phyloP scores from a whole-genome alignment of 2,888 invertebrate species.

The Cerastis rubricosa region DNA sequence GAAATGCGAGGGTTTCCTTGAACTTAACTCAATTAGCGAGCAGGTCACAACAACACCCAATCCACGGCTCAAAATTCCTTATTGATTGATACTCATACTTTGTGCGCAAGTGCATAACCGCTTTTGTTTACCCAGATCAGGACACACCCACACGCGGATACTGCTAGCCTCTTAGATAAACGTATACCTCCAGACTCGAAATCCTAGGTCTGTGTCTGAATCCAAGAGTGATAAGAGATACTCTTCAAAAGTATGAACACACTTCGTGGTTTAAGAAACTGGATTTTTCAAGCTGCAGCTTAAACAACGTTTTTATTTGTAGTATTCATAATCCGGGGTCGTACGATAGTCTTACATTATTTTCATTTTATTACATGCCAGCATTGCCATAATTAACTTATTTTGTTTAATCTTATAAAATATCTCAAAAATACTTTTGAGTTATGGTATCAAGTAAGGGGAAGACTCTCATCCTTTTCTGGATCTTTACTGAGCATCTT shows the following conservation, averaged over 20 bases:
- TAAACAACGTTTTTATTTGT: neutral
- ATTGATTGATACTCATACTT: conserved; percentile 50
- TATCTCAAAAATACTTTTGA: neutral
- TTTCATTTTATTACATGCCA: neutral
- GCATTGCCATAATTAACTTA: neutral
- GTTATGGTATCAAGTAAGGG: neutral
- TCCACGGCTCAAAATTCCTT: conserved; percentile 17
- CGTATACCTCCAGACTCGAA: neutral
- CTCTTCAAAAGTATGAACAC: neutral
- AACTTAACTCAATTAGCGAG: neutral
- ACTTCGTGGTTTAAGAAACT: neutral
- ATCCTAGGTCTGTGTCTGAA: neutral
- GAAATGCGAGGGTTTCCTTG: neutral
- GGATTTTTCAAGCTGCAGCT: neutral
- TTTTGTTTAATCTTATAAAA: neutral
- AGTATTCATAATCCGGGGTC: neutral
- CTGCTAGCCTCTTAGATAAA: neutral
- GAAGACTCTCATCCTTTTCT: neutral
- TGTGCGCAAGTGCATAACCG: conserved; percentile 58
- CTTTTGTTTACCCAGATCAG: conserved; percentile 5
- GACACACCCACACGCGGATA: conserved; percentile 30
- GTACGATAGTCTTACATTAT: neutral
- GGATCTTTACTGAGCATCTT: neutral
- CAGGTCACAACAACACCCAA: neutral
- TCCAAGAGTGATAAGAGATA: neutral